Base-by-base conservation (phyloP, 2,113 vertebrate species). In the Halcyon senegalensis region DNA sequence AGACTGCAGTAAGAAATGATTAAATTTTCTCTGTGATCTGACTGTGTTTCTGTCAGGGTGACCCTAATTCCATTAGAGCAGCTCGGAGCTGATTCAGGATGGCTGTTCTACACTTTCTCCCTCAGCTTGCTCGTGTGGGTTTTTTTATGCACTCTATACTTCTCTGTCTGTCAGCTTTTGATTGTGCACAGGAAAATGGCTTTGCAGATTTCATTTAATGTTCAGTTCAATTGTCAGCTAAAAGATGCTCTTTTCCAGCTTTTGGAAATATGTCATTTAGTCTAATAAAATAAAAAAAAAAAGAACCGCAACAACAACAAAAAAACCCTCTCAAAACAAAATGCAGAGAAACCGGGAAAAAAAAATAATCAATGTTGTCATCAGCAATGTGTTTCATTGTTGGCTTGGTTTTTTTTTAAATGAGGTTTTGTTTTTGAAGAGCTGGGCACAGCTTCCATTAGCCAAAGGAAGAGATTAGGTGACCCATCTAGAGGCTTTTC, bases 21-120 rank as follows among this genome's bases (percentile, higher is more conserved):
- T 94, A 93, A 86, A 94, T 97, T 97, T 97, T 92, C 93, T 94
- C 91, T 90, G 58, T 90, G 91, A 97, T 94, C 89, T 94, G 96
- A 93, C 90, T 94, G 90, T 97, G 93, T 96, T 96, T 93, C 95
- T 97, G 95, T 97, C 97, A 96, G 94, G 91, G 97, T 97, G 97
- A 97, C 97, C 93, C 91, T 97, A 97, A 97, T 97, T 96, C 96
- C 95, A 97, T 97, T 98, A 97, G 74, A 95, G 93, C 86, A 94
- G 87, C 96, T 95, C 83, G 0, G 91, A 97, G 94, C 91, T 96
- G 94, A 96, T 97, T 97, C 96, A 93, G 93, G 93, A 85, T 96
- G 88, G 94, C 97, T 97, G 96, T 95, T 97, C 87, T 96, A 95
- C 88, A 84, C 95, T 69, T 96, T 94, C 74, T 95, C 39, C 85